phyloP scores from a whole-genome alignment of 2,113 vertebrate genomes.

The Thunnus maccoyii region DNA sequence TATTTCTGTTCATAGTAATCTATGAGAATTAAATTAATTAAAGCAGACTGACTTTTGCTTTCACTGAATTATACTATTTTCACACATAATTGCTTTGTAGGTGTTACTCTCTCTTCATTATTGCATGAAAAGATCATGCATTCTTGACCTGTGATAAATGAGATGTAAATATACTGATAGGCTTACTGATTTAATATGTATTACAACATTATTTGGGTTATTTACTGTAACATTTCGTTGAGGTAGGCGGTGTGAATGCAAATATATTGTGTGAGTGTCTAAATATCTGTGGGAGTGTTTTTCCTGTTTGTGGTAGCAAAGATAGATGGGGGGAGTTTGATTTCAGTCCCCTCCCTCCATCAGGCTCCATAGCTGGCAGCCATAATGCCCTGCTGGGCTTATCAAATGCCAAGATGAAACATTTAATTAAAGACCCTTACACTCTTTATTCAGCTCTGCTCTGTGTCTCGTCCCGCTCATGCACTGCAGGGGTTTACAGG shows the following conservation, averaged over 20 bases:
- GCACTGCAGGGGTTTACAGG: conserved; percentile 56
- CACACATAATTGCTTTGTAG: not conserved
- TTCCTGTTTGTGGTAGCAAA: conserved; percentile 21
- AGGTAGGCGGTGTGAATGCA: not conserved
- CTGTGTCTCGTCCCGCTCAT: conserved; percentile 50
- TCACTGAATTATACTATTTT: not conserved
- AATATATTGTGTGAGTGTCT: not conserved
- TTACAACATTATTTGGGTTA: conserved; percentile 6
- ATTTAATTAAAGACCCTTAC: conserved; percentile 80
- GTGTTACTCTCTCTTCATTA: not conserved
- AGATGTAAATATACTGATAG: not conserved
- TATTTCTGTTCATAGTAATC: not conserved
- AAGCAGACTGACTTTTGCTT: not conserved
- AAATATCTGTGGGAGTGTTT: not conserved
- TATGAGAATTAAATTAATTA: not conserved
- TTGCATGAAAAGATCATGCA: not conserved
- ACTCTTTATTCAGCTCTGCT: conserved; percentile 56
- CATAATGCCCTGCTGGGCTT: conserved; percentile 61
- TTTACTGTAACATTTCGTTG: not conserved
- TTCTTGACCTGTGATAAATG: conserved; percentile 1
- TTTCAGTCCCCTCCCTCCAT: conserved; percentile 18
- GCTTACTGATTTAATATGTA: not conserved
- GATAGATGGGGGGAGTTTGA: conserved; percentile 33
- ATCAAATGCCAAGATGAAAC: conserved; percentile 78
- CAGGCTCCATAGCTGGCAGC: conserved; percentile 51